phyloP scores from a whole-genome alignment of 2,888 invertebrate species.

The Andricus curvator region DNA sequence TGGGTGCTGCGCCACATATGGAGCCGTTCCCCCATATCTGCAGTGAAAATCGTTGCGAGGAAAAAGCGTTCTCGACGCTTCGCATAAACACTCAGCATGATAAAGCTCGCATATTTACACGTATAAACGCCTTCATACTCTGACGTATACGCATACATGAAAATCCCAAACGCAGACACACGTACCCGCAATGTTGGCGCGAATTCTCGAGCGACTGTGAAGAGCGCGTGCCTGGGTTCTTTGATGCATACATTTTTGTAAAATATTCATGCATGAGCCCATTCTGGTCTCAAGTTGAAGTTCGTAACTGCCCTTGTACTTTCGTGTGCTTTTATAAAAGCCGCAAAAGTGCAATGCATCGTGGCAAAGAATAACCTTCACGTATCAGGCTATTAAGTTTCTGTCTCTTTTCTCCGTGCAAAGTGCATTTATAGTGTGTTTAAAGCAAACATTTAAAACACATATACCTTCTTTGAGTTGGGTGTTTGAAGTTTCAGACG shows the following conservation, averaged over 20 bases:
- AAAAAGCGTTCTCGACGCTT: constrained; percentile 10
- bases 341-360: constrained; percentile 27
- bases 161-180: constrained; percentile 19
- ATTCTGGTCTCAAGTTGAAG: constrained; percentile 26
- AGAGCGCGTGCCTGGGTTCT: constrained; percentile 58
- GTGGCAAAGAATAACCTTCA: constrained; percentile 30
- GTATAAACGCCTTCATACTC: neutral
- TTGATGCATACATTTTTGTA: constrained; percentile 61
- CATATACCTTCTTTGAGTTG: neutral
- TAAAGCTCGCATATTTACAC: constrained; percentile 33
- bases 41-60: constrained; percentile 7
- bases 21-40: too few relatives aligned
- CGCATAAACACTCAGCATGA: constrained; percentile 31
- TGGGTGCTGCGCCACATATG: too few relatives aligned
- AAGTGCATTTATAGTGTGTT: constrained; percentile 19
- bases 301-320: constrained; percentile 35
- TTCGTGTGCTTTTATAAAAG: constrained; percentile 22
- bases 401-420: neutral
- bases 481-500: too few relatives aligned
- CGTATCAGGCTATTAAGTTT: constrained; percentile 20
- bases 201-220: constrained; percentile 56
- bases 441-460: constrained; percentile 15
- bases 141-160: neutral
- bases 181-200: constrained; percentile 19
- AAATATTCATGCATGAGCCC: constrained; percentile 60